These are phyloP conservation scores for Amphipoea oculea DNA, from an alignment of 2,888 invertebrate species.

Conservation along the genomic window DNA sequence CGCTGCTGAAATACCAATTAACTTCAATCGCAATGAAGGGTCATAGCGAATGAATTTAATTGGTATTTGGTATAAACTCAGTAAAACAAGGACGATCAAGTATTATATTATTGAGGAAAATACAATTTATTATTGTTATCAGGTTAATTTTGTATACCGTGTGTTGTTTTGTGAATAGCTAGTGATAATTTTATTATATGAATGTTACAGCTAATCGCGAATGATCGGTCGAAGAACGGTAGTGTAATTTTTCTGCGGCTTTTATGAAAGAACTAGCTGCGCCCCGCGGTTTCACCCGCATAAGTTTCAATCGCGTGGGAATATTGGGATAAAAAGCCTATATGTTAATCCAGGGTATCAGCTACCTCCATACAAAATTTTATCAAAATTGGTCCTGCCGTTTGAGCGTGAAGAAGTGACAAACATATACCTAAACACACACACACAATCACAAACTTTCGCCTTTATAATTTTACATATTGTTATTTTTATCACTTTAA, in stretches of 20 bases:
- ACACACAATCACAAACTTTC: too few relatives aligned
- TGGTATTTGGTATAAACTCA: not conserved
- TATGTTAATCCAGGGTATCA: too few relatives aligned
- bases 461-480: too few relatives aligned
- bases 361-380: too few relatives aligned
- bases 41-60: too few relatives aligned
- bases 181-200: not conserved
- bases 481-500: too few relatives aligned
- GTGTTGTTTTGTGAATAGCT: not conserved
- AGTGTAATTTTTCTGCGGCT: not conserved
- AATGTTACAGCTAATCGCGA: not conserved
- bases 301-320: too few relatives aligned
- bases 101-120: conserved; percentile 20
- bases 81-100: conserved; percentile 2
- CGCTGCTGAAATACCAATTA: conserved; percentile 13
- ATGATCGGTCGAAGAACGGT: not conserved
- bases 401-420: too few relatives aligned
- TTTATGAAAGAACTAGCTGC: not conserved
- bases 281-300: too few relatives aligned
- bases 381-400: too few relatives aligned
- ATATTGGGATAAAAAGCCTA: too few relatives aligned
- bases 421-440: too few relatives aligned
- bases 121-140: not conserved
- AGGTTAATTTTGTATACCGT: conserved; percentile 3
- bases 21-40: not conserved